phyloP scores from a whole-genome alignment of 2,113 vertebrate species.

The Atractosteus spatula region DNA sequence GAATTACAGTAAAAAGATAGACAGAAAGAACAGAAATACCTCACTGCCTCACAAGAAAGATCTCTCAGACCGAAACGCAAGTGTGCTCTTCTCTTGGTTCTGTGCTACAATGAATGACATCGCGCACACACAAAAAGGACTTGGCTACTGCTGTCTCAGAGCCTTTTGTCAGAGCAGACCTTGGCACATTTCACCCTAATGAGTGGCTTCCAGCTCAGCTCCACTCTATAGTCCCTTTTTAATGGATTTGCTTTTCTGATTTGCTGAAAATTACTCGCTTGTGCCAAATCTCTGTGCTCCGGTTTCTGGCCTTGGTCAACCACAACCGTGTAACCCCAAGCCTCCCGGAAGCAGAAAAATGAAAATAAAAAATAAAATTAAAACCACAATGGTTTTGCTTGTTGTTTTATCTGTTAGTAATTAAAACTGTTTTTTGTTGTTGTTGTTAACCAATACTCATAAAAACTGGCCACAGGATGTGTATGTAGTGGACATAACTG shows the following conservation, averaged over 20 bases:
- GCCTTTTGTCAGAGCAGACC: constrained; percentile 42
- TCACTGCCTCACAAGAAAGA: constrained; percentile 15
- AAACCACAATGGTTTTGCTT: constrained; percentile 44
- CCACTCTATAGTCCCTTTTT: constrained; percentile 37
- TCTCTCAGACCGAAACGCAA: constrained; percentile 27
- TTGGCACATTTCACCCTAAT: constrained; percentile 60
- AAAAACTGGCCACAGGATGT: constrained; percentile 49
- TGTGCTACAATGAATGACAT: constrained; percentile 43
- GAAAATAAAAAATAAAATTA: constrained; percentile 20
- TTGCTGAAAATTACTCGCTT: constrained; percentile 32
- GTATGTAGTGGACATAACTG: constrained; percentile 30
- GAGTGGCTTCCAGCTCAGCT: constrained; percentile 48
- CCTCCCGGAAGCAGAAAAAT: constrained; percentile 40
- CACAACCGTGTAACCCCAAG: constrained; percentile 26
- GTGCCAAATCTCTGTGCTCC: constrained; percentile 27
- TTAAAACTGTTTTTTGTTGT: constrained; percentile 55
- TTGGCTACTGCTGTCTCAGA: constrained; percentile 44
- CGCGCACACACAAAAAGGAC: constrained; percentile 36
- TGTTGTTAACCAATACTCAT: constrained; percentile 42
- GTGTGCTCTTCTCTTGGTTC: constrained; percentile 25
- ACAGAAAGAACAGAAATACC: constrained; percentile 26
- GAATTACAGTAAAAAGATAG: constrained; percentile 31
- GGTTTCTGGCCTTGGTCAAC: constrained; percentile 37
- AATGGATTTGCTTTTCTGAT: constrained; percentile 39
- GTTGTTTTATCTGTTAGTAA: constrained; percentile 53